Evolutionary conservation across 2,797 vertebrate genomes (phyloP).

Genomic region (Heterohyrax brucei): DNA sequence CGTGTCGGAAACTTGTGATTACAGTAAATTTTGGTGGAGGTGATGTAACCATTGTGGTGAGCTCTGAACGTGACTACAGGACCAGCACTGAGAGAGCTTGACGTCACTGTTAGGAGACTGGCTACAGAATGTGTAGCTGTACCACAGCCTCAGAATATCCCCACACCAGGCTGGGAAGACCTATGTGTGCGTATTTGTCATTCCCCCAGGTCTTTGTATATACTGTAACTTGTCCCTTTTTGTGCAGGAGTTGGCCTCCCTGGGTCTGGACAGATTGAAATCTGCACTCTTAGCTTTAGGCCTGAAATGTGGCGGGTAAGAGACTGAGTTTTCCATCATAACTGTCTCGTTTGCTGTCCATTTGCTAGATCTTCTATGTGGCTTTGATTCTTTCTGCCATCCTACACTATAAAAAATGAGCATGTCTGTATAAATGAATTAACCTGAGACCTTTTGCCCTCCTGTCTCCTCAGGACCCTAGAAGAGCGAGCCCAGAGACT

Average conservation of each 20-base stretch:
- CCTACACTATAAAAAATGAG: neutral
- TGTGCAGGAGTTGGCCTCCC: slow-evolving; percentile 96
- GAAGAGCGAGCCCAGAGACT: slow-evolving; percentile 98
- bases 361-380: neutral
- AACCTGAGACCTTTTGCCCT: neutral
- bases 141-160: neutral
- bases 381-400: neutral
- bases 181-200: neutral
- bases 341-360: neutral
- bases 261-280: slow-evolving; percentile 98
- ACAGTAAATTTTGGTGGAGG: neutral
- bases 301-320: slow-evolving; percentile 99
- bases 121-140: neutral
- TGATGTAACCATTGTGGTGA: neutral
- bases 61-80: neutral
- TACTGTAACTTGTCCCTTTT: slow-evolving; percentile 56
- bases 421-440: neutral
- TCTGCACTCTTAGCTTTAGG: slow-evolving; percentile 98
- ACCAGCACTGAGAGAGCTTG: neutral
- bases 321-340: neutral
- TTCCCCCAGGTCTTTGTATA: slow-evolving; percentile 14
- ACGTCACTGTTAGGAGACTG: neutral
- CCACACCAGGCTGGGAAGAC: neutral
- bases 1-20: neutral
- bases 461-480: slow-evolving; percentile 92